Percentiles rank a stretch among this genome's conserved stretches.
Conservation (phyloP, 1,140 invertebrate genomes). For the Drosophila asahinai region DNA sequence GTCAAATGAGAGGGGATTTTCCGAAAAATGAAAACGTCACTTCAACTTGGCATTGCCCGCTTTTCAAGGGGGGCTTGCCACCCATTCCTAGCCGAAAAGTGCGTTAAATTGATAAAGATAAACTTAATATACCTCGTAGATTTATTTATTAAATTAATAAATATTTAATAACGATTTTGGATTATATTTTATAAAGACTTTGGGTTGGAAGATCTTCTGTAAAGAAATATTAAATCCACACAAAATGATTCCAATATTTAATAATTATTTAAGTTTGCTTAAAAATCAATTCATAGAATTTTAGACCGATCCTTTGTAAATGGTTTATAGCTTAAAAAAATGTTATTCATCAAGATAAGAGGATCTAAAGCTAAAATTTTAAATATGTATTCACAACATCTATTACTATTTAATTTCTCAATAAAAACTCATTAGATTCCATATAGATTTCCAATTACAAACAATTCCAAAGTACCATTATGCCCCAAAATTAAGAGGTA, state of each 20-base stretch:
- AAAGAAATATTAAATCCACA: neutral
- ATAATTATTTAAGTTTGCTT: neutral
- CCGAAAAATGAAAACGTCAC: slow-evolving; percentile 69
- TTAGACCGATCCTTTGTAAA: neutral
- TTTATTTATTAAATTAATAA: neutral
- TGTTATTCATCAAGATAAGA: too few species aligned
- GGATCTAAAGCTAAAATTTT: too few species aligned
- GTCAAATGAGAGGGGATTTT: slow-evolving; percentile 64
- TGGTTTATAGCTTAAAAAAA: too few species aligned
- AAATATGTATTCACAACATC: too few species aligned
- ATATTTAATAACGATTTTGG: too few species aligned
- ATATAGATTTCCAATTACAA: neutral
- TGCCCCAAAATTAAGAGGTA: neutral
- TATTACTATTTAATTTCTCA: too few species aligned
- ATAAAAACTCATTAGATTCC: neutral
- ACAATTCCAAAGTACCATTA: neutral
- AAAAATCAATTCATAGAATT: neutral
- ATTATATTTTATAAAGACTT: too few species aligned
- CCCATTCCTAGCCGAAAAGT: slow-evolving; percentile 10
- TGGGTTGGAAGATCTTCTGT: too few species aligned
- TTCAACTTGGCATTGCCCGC: slow-evolving; percentile 55
- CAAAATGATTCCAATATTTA: neutral
- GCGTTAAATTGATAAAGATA: too few species aligned
- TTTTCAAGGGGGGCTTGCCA: slow-evolving; percentile 29
- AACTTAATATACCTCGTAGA: neutral